Percentiles rank a stretch among this genome's conserved stretches.
Evolutionary conservation across 2,113 vertebrate genomes (phyloP).

Genomic region (Macroglossus sobrinus): DNA sequence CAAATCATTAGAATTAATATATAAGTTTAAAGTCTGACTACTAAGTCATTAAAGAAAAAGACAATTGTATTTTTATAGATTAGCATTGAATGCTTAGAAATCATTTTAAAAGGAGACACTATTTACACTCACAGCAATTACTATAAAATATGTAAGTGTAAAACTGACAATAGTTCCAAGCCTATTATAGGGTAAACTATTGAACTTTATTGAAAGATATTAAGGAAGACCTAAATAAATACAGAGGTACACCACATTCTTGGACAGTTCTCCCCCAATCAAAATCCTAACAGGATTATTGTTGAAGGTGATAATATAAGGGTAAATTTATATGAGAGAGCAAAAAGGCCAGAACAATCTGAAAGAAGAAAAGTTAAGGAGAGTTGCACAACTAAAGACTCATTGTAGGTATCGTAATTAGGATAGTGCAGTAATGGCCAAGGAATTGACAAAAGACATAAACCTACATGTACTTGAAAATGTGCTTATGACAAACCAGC

Average conservation of each 20-base stretch:
- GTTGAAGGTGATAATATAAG: not conserved
- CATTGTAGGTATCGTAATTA: not conserved
- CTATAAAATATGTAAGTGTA: not conserved
- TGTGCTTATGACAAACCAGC: not conserved
- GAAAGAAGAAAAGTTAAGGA: not conserved
- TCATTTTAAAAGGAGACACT: not conserved
- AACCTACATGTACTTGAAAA: not conserved
- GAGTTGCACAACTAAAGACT: not conserved
- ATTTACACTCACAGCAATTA: not conserved
- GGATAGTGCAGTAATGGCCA: not conserved
- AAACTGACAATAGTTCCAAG: not conserved
- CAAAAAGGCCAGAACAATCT: not conserved
- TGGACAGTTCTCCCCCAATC: not conserved
- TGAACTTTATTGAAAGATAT: not conserved
- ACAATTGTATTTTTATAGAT: not conserved
- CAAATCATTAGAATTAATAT: not conserved
- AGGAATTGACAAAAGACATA: not conserved
- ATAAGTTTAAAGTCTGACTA: not conserved
- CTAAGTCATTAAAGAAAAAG: not conserved
- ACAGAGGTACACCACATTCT: not conserved
- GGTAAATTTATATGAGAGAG: not conserved
- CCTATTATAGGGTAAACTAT: not conserved
- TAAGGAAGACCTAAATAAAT: not conserved
- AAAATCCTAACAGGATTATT: not conserved
- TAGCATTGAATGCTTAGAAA: not conserved